These are phyloP conservation scores for Papilio demoleus DNA, from an alignment of 2,888 invertebrate genomes.

Conservation along the genomic window DNA sequence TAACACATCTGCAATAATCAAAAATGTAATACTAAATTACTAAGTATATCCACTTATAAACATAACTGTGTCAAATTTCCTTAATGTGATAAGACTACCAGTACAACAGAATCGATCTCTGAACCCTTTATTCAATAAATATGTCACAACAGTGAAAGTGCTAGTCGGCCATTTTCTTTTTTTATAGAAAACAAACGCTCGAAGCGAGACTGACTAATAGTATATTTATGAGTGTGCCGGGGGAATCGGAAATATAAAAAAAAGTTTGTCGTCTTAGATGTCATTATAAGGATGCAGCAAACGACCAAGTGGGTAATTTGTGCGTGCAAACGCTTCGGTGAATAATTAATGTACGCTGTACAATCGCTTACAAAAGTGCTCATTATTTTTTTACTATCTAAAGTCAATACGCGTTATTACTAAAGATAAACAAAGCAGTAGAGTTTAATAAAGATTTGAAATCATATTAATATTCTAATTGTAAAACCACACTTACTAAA, in stretches of 20 bases:
- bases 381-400: not conserved
- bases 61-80: not conserved
- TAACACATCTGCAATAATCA: not conserved
- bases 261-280: slow-evolving; percentile 41
- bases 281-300: slow-evolving; percentile 40
- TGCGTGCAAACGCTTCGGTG: slow-evolving; percentile 49
- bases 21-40: not conserved
- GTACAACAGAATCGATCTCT: slow-evolving; percentile 11
- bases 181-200: slow-evolving; percentile 34
- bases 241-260: slow-evolving; percentile 44
- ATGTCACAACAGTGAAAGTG: slow-evolving; percentile 21
- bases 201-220: slow-evolving; percentile 40
- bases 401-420: not conserved
- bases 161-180: slow-evolving; percentile 33
- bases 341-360: slow-evolving; percentile 40
- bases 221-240: slow-evolving; percentile 51
- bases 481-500: too few species aligned
- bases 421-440: not conserved
- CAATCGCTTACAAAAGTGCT: slow-evolving; percentile 26
- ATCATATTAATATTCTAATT: too few species aligned
- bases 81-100: not conserved
- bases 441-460: too few species aligned
- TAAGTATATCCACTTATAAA: not conserved
- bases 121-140: not conserved
- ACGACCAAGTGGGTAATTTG: slow-evolving; percentile 51